Evolutionary conservation across 37 sponge, comb jelly and placozoan genomes (phyloP), one percentile per base, ranked within the genome.

Genomic region (Mnemiopsis leidyi): DNA sequence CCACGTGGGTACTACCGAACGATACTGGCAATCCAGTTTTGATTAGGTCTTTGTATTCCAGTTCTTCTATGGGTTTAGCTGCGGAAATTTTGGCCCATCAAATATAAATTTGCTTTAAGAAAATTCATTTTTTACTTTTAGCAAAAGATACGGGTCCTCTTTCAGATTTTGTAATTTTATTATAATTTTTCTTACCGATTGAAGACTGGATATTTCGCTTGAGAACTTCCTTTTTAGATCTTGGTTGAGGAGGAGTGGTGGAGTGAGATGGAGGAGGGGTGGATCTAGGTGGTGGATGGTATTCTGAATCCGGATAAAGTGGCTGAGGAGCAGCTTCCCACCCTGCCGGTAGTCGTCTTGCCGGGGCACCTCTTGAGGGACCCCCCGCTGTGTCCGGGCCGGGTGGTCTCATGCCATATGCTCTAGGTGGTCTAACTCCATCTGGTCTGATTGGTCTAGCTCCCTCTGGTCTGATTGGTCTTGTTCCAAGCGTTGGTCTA

Each of bases 1-100:
- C 61, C 0, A 26, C 61, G 35, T 85, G 61, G 16, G 61, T 85
- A 39, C 90, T 85, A 1, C 90, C 90, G 23, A 85, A 85, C 26
- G 61, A 40, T 21, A 85, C 90, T 18, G 90, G 90, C 90, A 85
- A 23, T 0, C 90, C 90, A 3, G 61, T 85, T 40, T 40, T 85
- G 90, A 40, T 38, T 3, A 85, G 61, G 24, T 85, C 90, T n/a
- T 37, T 38, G 40, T 40, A 40, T 33, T 38, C 40, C 24, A 85
- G 26, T 39, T 40, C 61, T 36, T 85, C 90, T 24, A 85, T 37
- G 9, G 90, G 35, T 29, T 85, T 85, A 23, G 37, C 90, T 85
- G 90, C 21, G 36, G n/a, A n/a, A n/a, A n/a, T n/a, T n/a, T n/a
- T n/a, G n/a, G n/a, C n/a, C n/a, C n/a, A n/a, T n/a, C n/a, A n/a